A percentile compares a stretch with the other conserved stretches of the same genome.
These are phyloP conservation scores for Gallinago jamesoni DNA, from an alignment of 2,113 vertebrate genomes.

Conservation along the genomic window DNA sequence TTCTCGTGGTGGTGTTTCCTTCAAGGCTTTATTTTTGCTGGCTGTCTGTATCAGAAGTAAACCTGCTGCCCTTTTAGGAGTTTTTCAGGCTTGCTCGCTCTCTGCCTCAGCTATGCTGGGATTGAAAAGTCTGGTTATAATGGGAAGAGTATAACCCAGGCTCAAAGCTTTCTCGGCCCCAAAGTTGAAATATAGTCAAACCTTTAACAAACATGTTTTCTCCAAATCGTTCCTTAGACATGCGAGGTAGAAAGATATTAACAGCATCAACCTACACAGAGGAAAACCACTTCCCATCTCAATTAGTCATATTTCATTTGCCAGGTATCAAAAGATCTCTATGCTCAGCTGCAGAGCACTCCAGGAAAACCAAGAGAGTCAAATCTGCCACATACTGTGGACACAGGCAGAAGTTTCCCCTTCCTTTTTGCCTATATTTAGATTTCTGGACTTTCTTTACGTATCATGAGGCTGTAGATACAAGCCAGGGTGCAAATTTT, in stretches of 20 bases:
- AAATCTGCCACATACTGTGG: background rate
- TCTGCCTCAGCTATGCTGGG: background rate
- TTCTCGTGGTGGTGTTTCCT: background rate
- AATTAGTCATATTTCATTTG: background rate
- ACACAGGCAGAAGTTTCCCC: background rate
- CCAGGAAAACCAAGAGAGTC: background rate
- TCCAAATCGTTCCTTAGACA: background rate
- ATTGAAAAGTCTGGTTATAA: background rate
- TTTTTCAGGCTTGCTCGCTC: background rate
- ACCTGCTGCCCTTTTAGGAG: background rate
- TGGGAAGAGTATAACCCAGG: background rate
- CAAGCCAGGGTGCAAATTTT: background rate
- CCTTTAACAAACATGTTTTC: background rate
- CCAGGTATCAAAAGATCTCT: background rate
- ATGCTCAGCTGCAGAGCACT: background rate
- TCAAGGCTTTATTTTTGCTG: background rate
- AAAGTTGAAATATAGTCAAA: background rate
- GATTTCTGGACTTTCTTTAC: too few relatives aligned
- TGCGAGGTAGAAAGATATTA: background rate
- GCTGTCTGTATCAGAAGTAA: background rate
- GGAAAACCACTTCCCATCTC: constrained; percentile 16
- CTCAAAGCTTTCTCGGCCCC: background rate
- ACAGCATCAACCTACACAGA: background rate
- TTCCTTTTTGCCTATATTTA: background rate
- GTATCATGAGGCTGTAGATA: background rate